Conservation (phyloP, 37 sponge, comb jelly and placozoan species). For the Cladorhizidae sp. region DNA sequence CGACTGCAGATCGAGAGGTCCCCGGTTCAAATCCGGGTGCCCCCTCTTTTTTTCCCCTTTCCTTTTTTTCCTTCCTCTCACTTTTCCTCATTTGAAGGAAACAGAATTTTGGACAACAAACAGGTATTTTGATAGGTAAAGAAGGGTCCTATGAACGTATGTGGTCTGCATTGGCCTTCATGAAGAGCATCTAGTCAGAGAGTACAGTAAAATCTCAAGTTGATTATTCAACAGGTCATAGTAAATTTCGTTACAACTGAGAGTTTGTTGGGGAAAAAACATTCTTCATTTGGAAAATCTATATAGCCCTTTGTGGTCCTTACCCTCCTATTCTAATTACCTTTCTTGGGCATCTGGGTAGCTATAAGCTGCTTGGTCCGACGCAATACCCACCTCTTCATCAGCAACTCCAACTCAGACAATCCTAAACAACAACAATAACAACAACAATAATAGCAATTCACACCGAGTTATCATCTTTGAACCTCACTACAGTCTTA, state of each 20-base stretch:
- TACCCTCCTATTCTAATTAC: neutral
- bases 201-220: no score
- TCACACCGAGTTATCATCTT: neutral
- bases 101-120: no score
- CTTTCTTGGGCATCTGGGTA: slow-evolving; percentile 67
- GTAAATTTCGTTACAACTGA: no score
- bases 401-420: slow-evolving; percentile 23
- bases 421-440: slow-evolving; percentile 13
- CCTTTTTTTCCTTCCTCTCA: neutral
- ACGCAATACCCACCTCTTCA: slow-evolving; percentile 51
- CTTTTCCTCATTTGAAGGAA: no score
- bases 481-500: neutral
- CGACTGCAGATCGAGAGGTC: slow-evolving; percentile 99
- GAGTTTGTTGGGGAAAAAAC: no score
- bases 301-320: neutral
- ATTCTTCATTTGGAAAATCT: no score
- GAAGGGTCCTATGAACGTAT: no score
- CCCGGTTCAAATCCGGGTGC: slow-evolving; percentile 96
- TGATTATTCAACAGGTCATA: no score
- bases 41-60: slow-evolving; percentile 72
- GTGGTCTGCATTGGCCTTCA: no score
- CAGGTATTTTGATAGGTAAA: no score
- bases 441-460: neutral
- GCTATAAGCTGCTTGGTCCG: slow-evolving; percentile 41
- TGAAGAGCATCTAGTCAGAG: no score